Evolutionary conservation across 2,888 invertebrate species (phyloP), one percentile per base, ranked within the genome.

Genomic region (Tetragonula carbonaria): DNA sequence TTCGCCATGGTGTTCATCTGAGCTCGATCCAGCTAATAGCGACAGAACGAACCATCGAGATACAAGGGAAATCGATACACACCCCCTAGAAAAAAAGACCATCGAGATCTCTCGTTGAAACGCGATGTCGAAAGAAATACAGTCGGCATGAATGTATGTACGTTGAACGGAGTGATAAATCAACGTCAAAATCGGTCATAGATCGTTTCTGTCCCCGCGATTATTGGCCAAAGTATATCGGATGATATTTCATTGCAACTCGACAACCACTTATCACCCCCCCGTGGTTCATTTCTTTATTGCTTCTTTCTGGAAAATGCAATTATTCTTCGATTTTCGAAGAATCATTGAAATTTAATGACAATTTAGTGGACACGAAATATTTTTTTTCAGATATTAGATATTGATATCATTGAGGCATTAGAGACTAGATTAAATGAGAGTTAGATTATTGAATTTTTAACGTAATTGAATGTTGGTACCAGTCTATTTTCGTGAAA

Each of bases 201-300:
- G 79, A 80, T 84, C 86, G 71, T 82, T 65, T 65, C 68, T 80
- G 78, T 80, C 72, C 66, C 72, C 67, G 38, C 86, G 88, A 88
- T 86, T 88, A 88, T 88, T 88, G 80, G 71, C 71, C 71, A 82
- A 74, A 79, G 85, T 85, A 72, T 85, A 86, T 86, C 80, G 82
- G 72, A 28, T 72, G 80, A 88, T 88, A 87, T 88, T 86, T 87
- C 86, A 86, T 84, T 77, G 86, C 73, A 62, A 78, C 77, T 66
- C 79, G 87, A 88, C 88, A 87, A 88, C 84, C 88, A 84, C 88
- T 87, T 87, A 86, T 75, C 85, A 73, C 23, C 53, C 80, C 53
- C 80, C 63, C 11, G 51, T 72, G 72, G 65, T 74, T 85, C 68
- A 70, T 78, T 82, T 55, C 74, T 65, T 78, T 72, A 68, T 8